phyloP scores from a whole-genome alignment of 2,113 vertebrate species.

The Petroica traversi region DNA sequence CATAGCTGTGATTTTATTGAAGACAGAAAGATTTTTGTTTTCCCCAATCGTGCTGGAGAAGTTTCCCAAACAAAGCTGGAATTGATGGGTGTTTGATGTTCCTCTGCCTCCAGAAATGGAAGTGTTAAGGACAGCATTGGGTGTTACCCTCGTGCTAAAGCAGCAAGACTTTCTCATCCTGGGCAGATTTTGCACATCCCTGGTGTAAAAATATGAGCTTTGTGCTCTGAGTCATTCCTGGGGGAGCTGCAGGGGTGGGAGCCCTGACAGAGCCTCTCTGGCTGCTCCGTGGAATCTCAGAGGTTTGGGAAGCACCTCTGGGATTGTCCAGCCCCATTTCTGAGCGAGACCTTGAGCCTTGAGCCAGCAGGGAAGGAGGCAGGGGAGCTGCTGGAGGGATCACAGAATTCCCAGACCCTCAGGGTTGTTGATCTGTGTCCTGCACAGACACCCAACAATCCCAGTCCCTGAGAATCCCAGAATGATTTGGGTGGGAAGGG shows the following conservation, averaged over 20 bases:
- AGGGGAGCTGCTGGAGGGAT: not conserved
- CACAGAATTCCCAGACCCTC: too few species aligned
- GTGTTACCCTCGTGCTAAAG: not conserved
- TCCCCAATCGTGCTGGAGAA: not conserved
- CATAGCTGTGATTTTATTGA: not conserved
- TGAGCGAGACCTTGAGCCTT: rapidly evolving
- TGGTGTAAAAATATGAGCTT: not conserved
- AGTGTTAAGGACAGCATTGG: not conserved
- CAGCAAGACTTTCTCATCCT: not conserved
- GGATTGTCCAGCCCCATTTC: not conserved
- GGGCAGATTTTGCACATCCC: not conserved
- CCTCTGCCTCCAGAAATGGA: not conserved
- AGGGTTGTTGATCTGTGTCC: not conserved
- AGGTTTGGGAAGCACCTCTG: not conserved
- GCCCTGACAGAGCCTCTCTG: not conserved
- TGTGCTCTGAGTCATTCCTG: not conserved
- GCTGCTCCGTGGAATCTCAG: not conserved
- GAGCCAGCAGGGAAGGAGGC: not conserved
- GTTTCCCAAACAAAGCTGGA: not conserved
- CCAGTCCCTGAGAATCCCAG: not conserved
- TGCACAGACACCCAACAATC: not conserved
- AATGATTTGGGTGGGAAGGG: not conserved
- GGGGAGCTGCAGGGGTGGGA: not conserved
- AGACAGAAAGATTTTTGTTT: not conserved
- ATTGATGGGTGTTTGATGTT: not conserved